Evolutionary conservation across 2,797 vertebrate species (phyloP).

Genomic region (Macropodus opercularis): DNA sequence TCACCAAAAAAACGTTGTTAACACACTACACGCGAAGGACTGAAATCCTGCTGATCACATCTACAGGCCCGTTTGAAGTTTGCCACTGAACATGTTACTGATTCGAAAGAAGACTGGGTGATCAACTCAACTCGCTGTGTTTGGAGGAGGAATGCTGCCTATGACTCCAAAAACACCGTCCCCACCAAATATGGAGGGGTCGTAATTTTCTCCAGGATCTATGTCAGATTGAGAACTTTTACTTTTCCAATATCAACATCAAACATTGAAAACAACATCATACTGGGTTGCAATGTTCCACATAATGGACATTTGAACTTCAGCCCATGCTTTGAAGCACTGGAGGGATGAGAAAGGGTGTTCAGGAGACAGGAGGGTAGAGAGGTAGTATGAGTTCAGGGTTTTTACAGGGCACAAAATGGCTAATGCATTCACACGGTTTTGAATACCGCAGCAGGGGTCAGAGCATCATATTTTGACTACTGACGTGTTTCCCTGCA

Average conservation of each 20-base stretch:
- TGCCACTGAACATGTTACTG: too few species aligned
- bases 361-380: slow-evolving; percentile 7
- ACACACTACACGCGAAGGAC: too few species aligned
- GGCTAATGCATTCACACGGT: slow-evolving; percentile 14
- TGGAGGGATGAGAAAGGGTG: not conserved
- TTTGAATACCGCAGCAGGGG: slow-evolving; percentile 32
- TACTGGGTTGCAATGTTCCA: slow-evolving; percentile 5
- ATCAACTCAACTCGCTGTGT: too few species aligned
- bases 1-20: too few species aligned
- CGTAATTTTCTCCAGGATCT: too few species aligned
- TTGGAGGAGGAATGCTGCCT: too few species aligned
- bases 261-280: slow-evolving; percentile 21
- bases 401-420: slow-evolving; percentile 9
- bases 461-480: slow-evolving; percentile 29
- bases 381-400: slow-evolving; percentile 8
- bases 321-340: slow-evolving; percentile 2
- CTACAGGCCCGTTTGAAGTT: too few species aligned
- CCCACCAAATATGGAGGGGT: too few species aligned
- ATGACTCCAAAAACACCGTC: too few species aligned
- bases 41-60: too few species aligned
- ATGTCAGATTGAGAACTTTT: too few species aligned
- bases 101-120: too few species aligned
- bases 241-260: slow-evolving; percentile 1
- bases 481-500: slow-evolving; percentile 7
- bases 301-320: slow-evolving; percentile 19